Conservation (phyloP, 2,888 invertebrate genomes). For the Siphonodentalium dalli region DNA sequence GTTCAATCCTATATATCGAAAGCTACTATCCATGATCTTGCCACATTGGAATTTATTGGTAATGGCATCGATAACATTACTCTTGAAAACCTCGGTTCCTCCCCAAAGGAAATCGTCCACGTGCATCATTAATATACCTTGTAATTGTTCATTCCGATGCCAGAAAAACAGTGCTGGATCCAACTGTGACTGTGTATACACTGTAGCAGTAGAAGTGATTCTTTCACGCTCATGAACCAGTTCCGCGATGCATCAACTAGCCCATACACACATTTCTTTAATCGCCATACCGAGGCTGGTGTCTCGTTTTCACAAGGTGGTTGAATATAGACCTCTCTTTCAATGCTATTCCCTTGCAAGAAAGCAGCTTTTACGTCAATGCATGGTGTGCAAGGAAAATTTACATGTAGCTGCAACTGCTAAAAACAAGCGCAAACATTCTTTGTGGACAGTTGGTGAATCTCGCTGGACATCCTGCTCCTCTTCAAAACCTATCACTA, state of each 20-base stretch:
- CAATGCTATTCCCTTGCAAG: constrained; percentile 16
- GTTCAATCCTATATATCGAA: constrained; percentile 25
- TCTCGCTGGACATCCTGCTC: constrained; percentile 19
- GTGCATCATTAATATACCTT: constrained; percentile 26
- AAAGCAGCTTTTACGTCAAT: constrained; percentile 27
- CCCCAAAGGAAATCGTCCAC: constrained; percentile 30
- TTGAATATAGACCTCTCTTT: constrained; percentile 5
- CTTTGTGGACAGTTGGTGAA: constrained; percentile 22
- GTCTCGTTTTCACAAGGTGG: constrained; percentile 8
- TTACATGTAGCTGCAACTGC: constrained; percentile 4
- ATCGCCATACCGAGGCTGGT: constrained; percentile 14
- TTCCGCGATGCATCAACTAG: constrained; percentile 22
- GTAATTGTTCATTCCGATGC: constrained; percentile 6
- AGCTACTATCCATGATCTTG: constrained; percentile 15
- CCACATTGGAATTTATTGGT: constrained; percentile 18
- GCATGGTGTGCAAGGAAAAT: constrained; percentile 9
- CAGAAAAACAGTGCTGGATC: constrained; percentile 29
- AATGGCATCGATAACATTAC: constrained; percentile 15
- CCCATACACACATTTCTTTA: constrained; percentile 24
- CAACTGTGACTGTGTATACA: constrained; percentile 20
- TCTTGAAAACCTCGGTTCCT: constrained; percentile 17
- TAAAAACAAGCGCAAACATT: constrained; percentile 13
- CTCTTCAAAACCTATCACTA: constrained; percentile 23
- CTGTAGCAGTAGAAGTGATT: constrained; percentile 6
- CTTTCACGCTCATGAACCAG: constrained; percentile 25